Conservation (phyloP, 2,113 vertebrate species). For the Hemibagrus wyckioides region DNA sequence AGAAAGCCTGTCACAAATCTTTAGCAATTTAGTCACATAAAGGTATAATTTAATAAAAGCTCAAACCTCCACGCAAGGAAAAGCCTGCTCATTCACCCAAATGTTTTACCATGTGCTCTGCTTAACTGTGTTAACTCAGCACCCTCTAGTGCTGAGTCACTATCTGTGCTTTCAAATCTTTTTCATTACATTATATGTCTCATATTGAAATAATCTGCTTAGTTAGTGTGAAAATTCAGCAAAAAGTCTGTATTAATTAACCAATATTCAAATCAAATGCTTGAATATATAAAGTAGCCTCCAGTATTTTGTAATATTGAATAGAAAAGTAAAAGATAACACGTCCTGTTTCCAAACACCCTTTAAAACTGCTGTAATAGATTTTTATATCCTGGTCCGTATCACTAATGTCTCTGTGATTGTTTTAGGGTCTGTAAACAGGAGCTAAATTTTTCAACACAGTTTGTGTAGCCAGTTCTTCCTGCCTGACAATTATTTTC, state of each 20-base stretch:
- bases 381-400: not conserved
- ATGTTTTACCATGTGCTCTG: not conserved
- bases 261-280: not conserved
- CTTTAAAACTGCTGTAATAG: not conserved
- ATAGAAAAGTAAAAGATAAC: not conserved
- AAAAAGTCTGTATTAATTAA: not conserved
- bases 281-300: not conserved
- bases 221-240: not conserved
- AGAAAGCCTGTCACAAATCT: not conserved
- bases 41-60: not conserved
- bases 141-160: constrained; percentile 44
- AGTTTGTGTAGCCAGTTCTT: not conserved
- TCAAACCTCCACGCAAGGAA: not conserved
- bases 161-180: not conserved
- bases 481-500: not conserved
- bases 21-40: not conserved
- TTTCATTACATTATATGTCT: constrained; percentile 4
- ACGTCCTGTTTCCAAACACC: not conserved
- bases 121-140: constrained; percentile 29
- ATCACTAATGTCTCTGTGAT: not conserved
- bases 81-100: not conserved
- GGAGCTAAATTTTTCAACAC: not conserved
- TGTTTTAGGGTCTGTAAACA: not conserved
- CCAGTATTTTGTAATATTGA: not conserved
- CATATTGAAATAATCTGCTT: not conserved